These are phyloP conservation scores for Periphyllus acericola DNA, from an alignment of 2,888 invertebrate genomes.

Conservation along the genomic window DNA sequence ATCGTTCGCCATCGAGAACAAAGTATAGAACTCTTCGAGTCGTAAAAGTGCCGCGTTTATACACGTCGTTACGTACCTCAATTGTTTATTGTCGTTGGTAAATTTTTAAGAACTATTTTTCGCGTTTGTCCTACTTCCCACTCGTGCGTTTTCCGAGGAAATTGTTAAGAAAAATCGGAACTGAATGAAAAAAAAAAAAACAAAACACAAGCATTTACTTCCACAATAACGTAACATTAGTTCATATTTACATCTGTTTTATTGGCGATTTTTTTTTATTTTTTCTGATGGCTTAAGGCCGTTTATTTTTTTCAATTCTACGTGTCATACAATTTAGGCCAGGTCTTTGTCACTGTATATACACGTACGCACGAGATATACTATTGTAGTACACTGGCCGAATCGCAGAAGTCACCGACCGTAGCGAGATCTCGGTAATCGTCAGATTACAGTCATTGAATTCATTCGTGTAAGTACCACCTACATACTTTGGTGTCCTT, in stretches of 20 bases:
- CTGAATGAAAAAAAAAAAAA: background rate
- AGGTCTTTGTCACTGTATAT: slow-evolving; percentile 15
- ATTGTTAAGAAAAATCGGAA: background rate
- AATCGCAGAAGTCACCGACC: slow-evolving; percentile 51
- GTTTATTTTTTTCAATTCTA: slow-evolving; percentile 44
- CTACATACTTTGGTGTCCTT: background rate
- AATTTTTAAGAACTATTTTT: slow-evolving; percentile 5
- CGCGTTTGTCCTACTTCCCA: slow-evolving; percentile 11
- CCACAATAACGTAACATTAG: background rate
- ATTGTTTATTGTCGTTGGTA: background rate
- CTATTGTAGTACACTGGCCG: background rate
- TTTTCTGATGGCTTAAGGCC: slow-evolving; percentile 1
- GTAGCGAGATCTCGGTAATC: slow-evolving; percentile 47
- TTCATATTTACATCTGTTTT: slow-evolving; percentile 30
- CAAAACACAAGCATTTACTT: background rate
- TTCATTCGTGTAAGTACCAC: background rate
- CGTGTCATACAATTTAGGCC: slow-evolving; percentile 40
- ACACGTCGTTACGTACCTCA: background rate
- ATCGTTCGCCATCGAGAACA: background rate
- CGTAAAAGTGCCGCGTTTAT: background rate
- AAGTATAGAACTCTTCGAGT: background rate
- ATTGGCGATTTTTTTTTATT: background rate
- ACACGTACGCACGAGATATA: background rate
- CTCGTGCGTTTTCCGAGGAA: background rate
- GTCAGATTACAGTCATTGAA: slow-evolving; percentile 31